A percentile compares a stretch with the other conserved stretches of the same genome.
Evolutionary conservation across 1,140 invertebrate genomes (phyloP).

Genomic region (Rhyacophila brunnea): DNA sequence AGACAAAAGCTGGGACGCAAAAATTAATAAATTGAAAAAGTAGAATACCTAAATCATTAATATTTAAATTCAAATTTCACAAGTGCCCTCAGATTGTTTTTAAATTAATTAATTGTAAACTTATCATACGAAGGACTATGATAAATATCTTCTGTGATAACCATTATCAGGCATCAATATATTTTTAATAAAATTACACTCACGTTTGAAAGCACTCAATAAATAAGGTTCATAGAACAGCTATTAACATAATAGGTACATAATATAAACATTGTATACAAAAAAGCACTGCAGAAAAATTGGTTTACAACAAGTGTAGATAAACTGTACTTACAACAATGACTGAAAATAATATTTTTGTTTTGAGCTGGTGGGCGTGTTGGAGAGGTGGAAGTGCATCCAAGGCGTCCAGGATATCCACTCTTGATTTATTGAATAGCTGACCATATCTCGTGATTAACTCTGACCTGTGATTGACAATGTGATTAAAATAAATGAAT

Average conservation of each 20-base stretch:
- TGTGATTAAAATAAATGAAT: too few relatives aligned
- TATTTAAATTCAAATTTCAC: too few relatives aligned
- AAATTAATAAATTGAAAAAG: too few relatives aligned
- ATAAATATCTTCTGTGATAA: too few relatives aligned
- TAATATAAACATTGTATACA: not conserved
- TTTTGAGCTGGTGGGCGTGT: conserved; percentile 83
- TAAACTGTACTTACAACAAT: conserved; percentile 80
- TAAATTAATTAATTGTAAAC: too few relatives aligned
- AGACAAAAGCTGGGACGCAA: too few relatives aligned
- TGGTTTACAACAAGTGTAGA: not conserved
- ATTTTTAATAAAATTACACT: too few relatives aligned
- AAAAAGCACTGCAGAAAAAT: too few relatives aligned
- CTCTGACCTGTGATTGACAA: conserved; percentile 58
- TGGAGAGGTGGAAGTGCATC: conserved; percentile 74
- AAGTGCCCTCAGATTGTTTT: too few relatives aligned
- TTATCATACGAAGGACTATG: too few relatives aligned
- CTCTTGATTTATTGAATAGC: conserved; percentile 80
- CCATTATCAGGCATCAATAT: too few relatives aligned
- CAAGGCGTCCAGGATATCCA: conserved; percentile 81
- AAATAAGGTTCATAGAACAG: not conserved
- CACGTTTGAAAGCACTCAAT: conserved; percentile 1
- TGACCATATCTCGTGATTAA: conserved; percentile 78
- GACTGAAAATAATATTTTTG: conserved; percentile 91
- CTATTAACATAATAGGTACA: not conserved
- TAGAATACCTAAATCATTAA: too few relatives aligned